Evolutionary conservation across 2,113 vertebrate species (phyloP).

Genomic region (Antigone vipio): DNA sequence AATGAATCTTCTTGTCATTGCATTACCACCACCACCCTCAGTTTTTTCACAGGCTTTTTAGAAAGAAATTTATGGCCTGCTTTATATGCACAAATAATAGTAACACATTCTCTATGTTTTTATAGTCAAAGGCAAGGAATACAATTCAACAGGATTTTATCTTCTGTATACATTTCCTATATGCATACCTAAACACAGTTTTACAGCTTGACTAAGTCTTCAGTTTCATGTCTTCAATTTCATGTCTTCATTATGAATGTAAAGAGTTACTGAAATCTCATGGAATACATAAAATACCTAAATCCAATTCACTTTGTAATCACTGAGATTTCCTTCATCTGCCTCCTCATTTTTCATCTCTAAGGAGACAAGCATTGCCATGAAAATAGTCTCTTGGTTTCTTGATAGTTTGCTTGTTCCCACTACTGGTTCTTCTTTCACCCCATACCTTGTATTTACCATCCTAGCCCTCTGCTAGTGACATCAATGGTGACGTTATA

Average conservation of each 20-base stretch:
- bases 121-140: not conserved
- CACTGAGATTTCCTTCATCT: constrained; percentile 29
- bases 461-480: not conserved
- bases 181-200: not conserved
- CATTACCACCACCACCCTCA: not conserved
- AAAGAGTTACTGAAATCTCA: not conserved
- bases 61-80: not conserved
- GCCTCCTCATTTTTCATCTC: constrained; percentile 51
- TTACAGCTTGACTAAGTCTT: not conserved
- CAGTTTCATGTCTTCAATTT: not conserved
- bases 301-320: constrained; percentile 24
- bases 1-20: not conserved
- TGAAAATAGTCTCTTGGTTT: constrained; percentile 42
- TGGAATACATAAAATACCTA: not conserved
- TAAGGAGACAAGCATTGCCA: constrained; percentile 42
- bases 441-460: not conserved
- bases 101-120: constrained; percentile 18
- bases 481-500: not conserved
- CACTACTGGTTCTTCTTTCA: constrained; percentile 6
- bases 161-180: not conserved
- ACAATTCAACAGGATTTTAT: constrained; percentile 3
- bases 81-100: constrained; percentile 40
- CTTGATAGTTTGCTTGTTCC: constrained; percentile 4
- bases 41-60: constrained; percentile 6
- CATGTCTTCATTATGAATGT: not conserved